These are phyloP conservation scores for Drosophila melanosoma DNA, from an alignment of 2,888 invertebrate genomes.

Conservation along the genomic window DNA sequence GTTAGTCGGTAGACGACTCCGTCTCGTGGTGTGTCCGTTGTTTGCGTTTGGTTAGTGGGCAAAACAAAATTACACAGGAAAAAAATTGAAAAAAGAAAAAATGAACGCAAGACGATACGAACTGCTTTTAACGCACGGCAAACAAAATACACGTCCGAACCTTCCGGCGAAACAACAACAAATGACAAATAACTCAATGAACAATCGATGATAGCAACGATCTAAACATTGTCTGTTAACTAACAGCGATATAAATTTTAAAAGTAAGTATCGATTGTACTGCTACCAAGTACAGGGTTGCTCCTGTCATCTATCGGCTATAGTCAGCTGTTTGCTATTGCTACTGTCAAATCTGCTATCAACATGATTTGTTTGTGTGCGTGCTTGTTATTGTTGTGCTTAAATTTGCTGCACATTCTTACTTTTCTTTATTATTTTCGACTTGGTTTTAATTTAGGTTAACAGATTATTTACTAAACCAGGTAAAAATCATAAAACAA, in stretches of 20 bases:
- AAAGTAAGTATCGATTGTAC: background rate
- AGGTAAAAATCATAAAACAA: constrained; percentile 28
- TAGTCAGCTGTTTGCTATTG: constrained; percentile 38
- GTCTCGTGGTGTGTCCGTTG: constrained; percentile 45
- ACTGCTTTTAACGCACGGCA: constrained; percentile 35
- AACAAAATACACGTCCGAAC: constrained; percentile 45
- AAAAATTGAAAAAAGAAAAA: constrained; percentile 44
- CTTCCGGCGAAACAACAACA: constrained; percentile 61
- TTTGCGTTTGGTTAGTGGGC: constrained; percentile 44
- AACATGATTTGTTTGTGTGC: constrained; percentile 17
- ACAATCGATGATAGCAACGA: constrained; percentile 28
- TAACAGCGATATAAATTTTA: background rate
- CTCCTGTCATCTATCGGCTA: background rate
- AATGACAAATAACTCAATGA: constrained; percentile 36
- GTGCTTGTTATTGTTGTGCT: constrained; percentile 24
- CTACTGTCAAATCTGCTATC: constrained; percentile 18
- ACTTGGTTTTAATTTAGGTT: constrained; percentile 10
- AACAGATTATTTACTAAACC: background rate
- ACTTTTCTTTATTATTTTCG: constrained; percentile 7
- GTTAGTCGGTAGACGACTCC: constrained; percentile 44
- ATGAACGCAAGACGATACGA: constrained; percentile 38
- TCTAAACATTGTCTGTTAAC: constrained; percentile 9
- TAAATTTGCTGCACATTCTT: constrained; percentile 2
- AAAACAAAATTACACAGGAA: constrained; percentile 59
- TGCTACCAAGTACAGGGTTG: constrained; percentile 17